A percentile compares a stretch with the other conserved stretches of the same genome.
These are phyloP conservation scores for Corythoichthys intestinalis DNA, from an alignment of 2,113 vertebrate genomes.

Conservation along the genomic window DNA sequence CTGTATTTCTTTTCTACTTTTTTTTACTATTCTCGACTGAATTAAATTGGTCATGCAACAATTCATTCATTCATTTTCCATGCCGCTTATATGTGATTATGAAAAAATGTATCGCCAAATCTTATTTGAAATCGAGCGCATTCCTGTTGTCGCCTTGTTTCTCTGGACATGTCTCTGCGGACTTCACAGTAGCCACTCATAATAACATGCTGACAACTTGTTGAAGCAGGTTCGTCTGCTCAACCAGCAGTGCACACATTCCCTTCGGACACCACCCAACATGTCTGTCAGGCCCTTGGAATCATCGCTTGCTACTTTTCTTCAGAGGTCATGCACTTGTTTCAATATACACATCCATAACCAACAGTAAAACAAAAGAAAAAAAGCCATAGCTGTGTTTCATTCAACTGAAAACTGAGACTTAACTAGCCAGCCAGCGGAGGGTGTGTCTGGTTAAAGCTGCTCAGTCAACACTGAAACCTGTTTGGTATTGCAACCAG, in stretches of 20 bases:
- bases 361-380: neutral
- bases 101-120: neutral
- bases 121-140: neutral
- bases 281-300: conserved; percentile 8
- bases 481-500: conserved; percentile 19
- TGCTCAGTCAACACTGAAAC: conserved; percentile 18
- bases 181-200: neutral
- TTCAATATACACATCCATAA: conserved; percentile 1
- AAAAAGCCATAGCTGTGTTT: neutral
- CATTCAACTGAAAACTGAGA: neutral
- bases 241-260: conserved; percentile 32
- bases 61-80: too few species aligned
- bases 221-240: conserved; percentile 30
- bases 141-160: neutral
- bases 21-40: too few species aligned
- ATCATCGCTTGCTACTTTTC: neutral
- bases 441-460: conserved; percentile 13
- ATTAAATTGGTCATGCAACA: too few species aligned
- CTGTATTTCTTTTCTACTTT: neutral
- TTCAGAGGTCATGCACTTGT: neutral
- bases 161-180: neutral
- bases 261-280: conserved; percentile 24
- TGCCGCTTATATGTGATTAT: too few species aligned
- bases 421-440: neutral
- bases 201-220: conserved; percentile 19